A percentile compares a stretch with the other conserved stretches of the same genome.
Evolutionary conservation across 2,888 invertebrate species (phyloP).

Genomic region (Aporophyla nigra): DNA sequence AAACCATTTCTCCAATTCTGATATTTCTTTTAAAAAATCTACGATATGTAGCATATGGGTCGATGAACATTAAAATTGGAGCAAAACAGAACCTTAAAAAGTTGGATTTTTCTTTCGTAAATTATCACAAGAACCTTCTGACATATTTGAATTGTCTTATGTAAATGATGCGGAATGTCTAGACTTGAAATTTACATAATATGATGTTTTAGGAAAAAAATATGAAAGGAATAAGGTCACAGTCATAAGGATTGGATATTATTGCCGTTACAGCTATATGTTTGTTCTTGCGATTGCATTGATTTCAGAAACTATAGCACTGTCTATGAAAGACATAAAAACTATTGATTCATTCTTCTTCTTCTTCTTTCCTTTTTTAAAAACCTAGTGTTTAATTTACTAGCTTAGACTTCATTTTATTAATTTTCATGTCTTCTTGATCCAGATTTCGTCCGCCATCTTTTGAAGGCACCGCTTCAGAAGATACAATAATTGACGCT

Average conservation of each 20-base stretch:
- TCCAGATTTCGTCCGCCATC: constrained; percentile 87
- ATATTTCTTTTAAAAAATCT: constrained; percentile 4
- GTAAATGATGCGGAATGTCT: constrained; percentile 36
- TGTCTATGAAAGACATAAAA: not conserved
- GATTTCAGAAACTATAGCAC: not conserved
- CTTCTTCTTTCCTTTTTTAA: no score
- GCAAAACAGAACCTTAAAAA: constrained; percentile 8
- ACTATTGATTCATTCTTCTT: not conserved
- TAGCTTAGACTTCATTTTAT: not conserved
- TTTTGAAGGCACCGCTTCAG: constrained; percentile 83
- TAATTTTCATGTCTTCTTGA: constrained; percentile 54
- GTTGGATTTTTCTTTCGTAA: constrained; percentile 15
- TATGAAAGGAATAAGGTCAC: not conserved
- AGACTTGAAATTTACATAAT: constrained; percentile 18
- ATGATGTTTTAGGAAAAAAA: constrained; percentile 4
- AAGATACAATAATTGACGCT: constrained; percentile 82
- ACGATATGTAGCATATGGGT: not conserved
- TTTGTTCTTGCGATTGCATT: not conserved
- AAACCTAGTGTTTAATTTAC: not conserved
- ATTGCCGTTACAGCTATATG: not conserved
- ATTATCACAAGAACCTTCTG: not conserved
- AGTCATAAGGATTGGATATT: not conserved
- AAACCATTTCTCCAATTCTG: not conserved
- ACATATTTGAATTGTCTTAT: constrained; percentile 45
- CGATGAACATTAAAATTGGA: constrained; percentile 10